Evolutionary conservation across 2,113 vertebrate species (phyloP), one percentile per base, ranked within the genome.

Genomic region (Lontra canadensis): DNA sequence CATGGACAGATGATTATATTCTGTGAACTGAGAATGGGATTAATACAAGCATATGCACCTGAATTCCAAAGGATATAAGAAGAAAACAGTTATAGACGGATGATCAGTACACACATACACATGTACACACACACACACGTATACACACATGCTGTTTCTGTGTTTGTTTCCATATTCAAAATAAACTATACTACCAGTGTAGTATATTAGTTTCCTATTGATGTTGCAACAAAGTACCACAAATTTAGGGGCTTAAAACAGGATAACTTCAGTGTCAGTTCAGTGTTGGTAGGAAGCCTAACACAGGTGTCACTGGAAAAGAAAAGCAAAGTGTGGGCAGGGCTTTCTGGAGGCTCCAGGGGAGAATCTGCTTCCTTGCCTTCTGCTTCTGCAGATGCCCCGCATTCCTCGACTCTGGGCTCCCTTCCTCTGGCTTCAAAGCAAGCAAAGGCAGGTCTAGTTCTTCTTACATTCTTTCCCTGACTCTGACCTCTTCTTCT

Each of bases 191-290:
- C 81, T 78, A 39, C 55, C 94, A 11, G 20, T 63, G 21, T 84
- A 31, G 21, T 71, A 11, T 78, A 49, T 59, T 69, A 21, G 26
- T 67, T 95, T 88, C 34, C n/a, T 87, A 55, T 79, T 83, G 84
- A 47, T 90, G 26, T 39, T 21, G 3, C 91, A 82, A 84, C 34
- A 78, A 96, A 87, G 67, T 63, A 79, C 14, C 34, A 71, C 61
- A 87, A 49, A 90, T 6, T 84, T 55, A 86, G 47, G 55, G 26
- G 29, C 69, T 90, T 96, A 85, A 85, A 94, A 90, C 57, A 76
- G 18, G 44, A 61, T 42, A 49, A 49, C 49, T 39, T 36, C 44
- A 76, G 69, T 65, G 25, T 61, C 21, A 6, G 49, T 39, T 90
- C 73, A 59, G 8, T 65, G 11, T 49, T 93, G 34, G 39, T 86